Evolutionary conservation across 2,888 invertebrate genomes (phyloP), one percentile per base, ranked within the genome.

Genomic region (Acrobasis suavella): DNA sequence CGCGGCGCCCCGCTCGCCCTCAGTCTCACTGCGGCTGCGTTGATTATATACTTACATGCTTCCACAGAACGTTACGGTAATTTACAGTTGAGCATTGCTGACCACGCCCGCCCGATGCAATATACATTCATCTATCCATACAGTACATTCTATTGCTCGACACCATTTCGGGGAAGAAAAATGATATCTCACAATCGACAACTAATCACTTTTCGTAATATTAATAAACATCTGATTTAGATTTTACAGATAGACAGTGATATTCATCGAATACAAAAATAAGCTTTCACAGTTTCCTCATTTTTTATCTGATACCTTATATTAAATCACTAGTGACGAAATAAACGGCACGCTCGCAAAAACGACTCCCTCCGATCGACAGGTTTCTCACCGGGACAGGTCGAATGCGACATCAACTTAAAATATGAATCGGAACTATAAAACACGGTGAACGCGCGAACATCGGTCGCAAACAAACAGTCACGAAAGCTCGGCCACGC

Each of bases 221-320:
- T 77, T 77, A 78, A 77, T 81, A 82, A 73, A 82, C 76, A 77
- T 81, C 81, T 75, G 82, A 80, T 87, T 86, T 83, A 85, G 83
- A 88, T 87, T 87, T 86, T 85, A 91, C 87, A 90, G 84, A 80
- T 84, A 87, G 83, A 87, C 83, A 85, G 82, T 89, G 86, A 86
- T 86, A 82, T 83, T 88, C 84, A 77, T 90, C 87, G 82, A 91
- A 91, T 92, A 92, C 86, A 92, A 92, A 92, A 92, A 92, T 92
- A 92, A 91, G 91, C 91, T 87, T 88, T 90, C 85, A 88, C 85
- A 89, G 87, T 91, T 89, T 87, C 80, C 81, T 89, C 89, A 87
- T 85, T 85, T n/a, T 84, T 89, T 86, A 87, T 89, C 85, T 87
- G 83, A 88, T 87, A 89, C 79, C 87, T 89, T 89, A 87, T 75